phyloP scores from a whole-genome alignment of 2,113 vertebrate species.

The Pantherophis guttatus region DNA sequence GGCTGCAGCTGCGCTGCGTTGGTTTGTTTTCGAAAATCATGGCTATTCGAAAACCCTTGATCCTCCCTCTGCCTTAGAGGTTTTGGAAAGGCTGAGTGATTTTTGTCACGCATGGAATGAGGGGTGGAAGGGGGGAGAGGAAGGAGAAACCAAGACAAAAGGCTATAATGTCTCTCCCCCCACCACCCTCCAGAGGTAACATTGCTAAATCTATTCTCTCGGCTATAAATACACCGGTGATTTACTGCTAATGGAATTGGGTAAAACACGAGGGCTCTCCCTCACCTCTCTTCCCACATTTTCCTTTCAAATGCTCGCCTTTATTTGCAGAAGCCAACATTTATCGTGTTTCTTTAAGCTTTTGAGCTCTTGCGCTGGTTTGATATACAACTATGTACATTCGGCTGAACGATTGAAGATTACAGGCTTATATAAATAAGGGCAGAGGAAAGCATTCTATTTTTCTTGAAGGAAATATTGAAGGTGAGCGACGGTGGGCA shows the following conservation, averaged over 20 bases:
- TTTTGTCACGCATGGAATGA: not conserved
- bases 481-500: not conserved
- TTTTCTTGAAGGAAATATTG: constrained; percentile 27
- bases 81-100: constrained; percentile 12
- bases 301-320: not conserved
- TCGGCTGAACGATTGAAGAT: constrained; percentile 10
- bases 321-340: not conserved
- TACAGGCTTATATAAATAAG: constrained; percentile 9
- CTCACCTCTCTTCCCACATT: not conserved
- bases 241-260: not conserved
- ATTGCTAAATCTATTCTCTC: not conserved
- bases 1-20: not conserved
- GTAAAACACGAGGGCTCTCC: not conserved
- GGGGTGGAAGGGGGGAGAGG: fast-evolving
- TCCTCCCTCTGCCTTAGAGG: not conserved
- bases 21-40: not conserved
- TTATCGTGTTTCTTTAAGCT: not conserved
- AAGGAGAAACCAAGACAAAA: not conserved
- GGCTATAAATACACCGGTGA: not conserved
- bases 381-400: not conserved
- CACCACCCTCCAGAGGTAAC: not conserved
- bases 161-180: not conserved
- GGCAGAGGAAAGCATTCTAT: not conserved
- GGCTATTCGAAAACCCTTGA: not conserved
- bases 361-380: not conserved